Percentiles rank a stretch among this genome's conserved stretches.
phyloP scores from a whole-genome alignment of 2,797 vertebrate species.

The Atherinosoma microstoma region DNA sequence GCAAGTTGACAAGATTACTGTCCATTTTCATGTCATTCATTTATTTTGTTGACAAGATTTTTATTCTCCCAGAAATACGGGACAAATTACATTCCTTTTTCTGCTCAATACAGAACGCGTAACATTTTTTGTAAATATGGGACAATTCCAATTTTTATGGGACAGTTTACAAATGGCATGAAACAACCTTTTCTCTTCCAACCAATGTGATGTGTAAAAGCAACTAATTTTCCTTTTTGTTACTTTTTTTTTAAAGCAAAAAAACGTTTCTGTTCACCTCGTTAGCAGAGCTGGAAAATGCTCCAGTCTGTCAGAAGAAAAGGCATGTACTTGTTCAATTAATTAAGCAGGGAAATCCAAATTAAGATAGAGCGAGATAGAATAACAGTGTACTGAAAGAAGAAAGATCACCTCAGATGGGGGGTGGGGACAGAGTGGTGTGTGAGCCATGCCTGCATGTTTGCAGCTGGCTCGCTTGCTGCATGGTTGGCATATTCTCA shows the following conservation, averaged over 20 bases:
- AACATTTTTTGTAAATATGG: no score
- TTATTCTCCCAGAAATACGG: no score
- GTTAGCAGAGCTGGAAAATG: not conserved
- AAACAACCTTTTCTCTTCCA: not conserved
- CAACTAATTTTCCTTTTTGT: not conserved
- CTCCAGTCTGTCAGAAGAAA: not conserved
- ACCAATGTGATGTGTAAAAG: not conserved
- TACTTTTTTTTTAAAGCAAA: not conserved
- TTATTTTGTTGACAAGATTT: no score
- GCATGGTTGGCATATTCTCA: slow-evolving; percentile 78
- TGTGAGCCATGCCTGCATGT: slow-evolving; percentile 33
- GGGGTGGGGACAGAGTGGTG: slow-evolving; percentile 32
- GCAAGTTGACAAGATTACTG: no score
- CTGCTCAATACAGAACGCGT: no score
- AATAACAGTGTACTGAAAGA: slow-evolving; percentile 18
- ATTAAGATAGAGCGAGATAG: slow-evolving; percentile 11
- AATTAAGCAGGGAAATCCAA: slow-evolving; percentile 20
- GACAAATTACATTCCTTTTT: no score
- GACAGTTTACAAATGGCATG: not conserved
- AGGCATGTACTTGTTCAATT: not conserved
- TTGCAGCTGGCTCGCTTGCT: slow-evolving; percentile 58
- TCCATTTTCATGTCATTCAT: no score
- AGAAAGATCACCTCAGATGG: slow-evolving; percentile 38
- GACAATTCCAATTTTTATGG: no score
- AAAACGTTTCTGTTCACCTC: not conserved